Evolutionary conservation across 1,140 invertebrate genomes (phyloP), one percentile per base, ranked within the genome.

Genomic region (Asbolus verrucosus): DNA sequence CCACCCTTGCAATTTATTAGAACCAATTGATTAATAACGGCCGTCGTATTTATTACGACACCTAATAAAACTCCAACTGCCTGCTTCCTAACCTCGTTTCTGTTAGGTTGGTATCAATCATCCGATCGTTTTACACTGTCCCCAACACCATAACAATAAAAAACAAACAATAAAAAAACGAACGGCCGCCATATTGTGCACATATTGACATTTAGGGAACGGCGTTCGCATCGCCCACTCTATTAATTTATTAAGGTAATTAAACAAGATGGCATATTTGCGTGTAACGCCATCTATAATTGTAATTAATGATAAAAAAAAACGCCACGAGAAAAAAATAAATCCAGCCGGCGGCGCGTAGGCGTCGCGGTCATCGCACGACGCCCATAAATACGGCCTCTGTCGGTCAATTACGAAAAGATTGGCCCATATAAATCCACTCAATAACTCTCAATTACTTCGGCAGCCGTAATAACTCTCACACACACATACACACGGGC

Each of bases 101-200:
- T n/a, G 33, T 36, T 36, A 36, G 15, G 39, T 43, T 43, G 15
- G 39, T 43, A 43, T 43, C 39, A 43, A 43, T 43, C 39, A 43
- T 43, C 13, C 39, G 39, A 36, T 36, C 33, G 33, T 36, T 6
- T 36, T 36, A n/a, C 33, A 36, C 33, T 11, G 11, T 36, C 6
- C 33, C 11, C 11, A n/a, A 36, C 11, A 36, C 33, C 11, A 36
- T 36, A 36, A 36, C 33, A 36, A 6, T 11, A 36, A 36, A 36
- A 36, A 36, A 11, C 11, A 36, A 36, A 36, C 11, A 36, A 5
- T 36, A 36, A 36, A 36, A 36, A 36, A 36, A 36, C 33, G 11
- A 36, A 36, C 33, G 33, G 11, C 33, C 3, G 8, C 24, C 24
- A n/a, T 36, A 11, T 43, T 16, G 5, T 43, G 39, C 11, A 43